phyloP scores from a whole-genome alignment of 2,888 invertebrate genomes.

The Lycophotia porphyrea region DNA sequence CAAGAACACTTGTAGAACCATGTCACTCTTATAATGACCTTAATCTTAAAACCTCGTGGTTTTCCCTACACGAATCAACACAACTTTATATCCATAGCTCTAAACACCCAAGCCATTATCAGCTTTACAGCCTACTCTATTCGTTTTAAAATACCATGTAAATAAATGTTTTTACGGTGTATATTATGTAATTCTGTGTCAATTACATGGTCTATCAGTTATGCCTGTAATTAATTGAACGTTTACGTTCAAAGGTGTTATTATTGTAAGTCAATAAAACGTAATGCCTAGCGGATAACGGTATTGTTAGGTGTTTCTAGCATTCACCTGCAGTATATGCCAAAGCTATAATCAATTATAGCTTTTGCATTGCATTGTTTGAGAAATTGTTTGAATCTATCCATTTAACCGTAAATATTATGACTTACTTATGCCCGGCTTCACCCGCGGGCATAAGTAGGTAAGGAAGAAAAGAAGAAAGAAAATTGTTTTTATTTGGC shows the following conservation, averaged over 20 bases:
- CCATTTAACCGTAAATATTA: background rate
- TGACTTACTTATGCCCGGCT: too few relatives aligned
- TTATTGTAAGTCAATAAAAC: slow-evolving; percentile 43
- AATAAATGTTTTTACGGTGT: background rate
- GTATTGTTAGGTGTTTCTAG: background rate
- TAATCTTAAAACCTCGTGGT: slow-evolving; percentile 34
- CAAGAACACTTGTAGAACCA: background rate
- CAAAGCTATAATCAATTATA: too few relatives aligned
- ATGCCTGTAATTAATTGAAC: slow-evolving; percentile 18
- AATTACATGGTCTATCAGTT: slow-evolving; percentile 24
- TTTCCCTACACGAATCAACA: slow-evolving; percentile 27
- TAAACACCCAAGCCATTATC: background rate
- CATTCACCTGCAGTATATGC: background rate
- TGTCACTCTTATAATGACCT: slow-evolving; percentile 19
- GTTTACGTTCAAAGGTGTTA: slow-evolving; percentile 21
- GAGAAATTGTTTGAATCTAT: background rate
- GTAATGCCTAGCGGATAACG: background rate
- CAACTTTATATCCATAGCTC: background rate
- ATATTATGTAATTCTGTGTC: slow-evolving; percentile 15
- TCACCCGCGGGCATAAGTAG: too few relatives aligned
- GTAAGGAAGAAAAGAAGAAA: too few relatives aligned
- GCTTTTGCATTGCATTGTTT: slow-evolving; percentile 1
- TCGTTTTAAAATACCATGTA: slow-evolving; percentile 5
- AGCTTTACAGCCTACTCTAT: rapidly evolving
- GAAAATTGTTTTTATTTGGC: too few relatives aligned